These are phyloP conservation scores for Hydrophis major DNA, from an alignment of 2,797 vertebrate genomes.

Conservation along the genomic window DNA sequence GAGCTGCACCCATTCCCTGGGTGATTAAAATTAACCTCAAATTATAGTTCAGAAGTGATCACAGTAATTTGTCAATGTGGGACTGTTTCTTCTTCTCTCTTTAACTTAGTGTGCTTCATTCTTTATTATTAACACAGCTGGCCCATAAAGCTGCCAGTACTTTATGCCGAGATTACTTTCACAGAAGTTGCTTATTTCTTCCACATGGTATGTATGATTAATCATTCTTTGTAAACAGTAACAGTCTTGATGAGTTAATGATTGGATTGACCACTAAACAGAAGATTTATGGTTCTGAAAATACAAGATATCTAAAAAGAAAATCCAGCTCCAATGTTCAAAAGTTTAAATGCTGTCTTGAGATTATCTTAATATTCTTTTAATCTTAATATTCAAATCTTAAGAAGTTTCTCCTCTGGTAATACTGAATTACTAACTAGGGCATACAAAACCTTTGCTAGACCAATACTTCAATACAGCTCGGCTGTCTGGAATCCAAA, in stretches of 20 bases:
- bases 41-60: not conserved
- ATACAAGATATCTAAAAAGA: constrained; percentile 24
- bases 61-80: not conserved
- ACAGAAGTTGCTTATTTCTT: constrained; percentile 63
- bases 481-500: too few relatives aligned
- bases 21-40: constrained; percentile 11
- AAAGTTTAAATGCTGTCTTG: constrained; percentile 11
- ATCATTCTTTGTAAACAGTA: constrained; percentile 54
- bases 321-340: not conserved
- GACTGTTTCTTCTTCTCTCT: not conserved
- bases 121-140: constrained; percentile 42
- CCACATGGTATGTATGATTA: constrained; percentile 54
- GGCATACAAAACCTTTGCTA: too few relatives aligned
- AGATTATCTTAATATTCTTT: not conserved
- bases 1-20: not conserved
- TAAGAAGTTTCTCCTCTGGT: too few relatives aligned
- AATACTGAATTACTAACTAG: too few relatives aligned
- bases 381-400: too few relatives aligned
- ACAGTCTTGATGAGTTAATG: constrained; percentile 52
- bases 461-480: too few relatives aligned
- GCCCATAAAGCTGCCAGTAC: constrained; percentile 36
- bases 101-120: constrained; percentile 18
- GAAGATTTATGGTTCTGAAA: constrained; percentile 48
- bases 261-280: constrained; percentile 54
- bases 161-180: constrained; percentile 42